Evolutionary conservation across 2,888 invertebrate genomes (phyloP).

Genomic region (Amphipyra berbera): DNA sequence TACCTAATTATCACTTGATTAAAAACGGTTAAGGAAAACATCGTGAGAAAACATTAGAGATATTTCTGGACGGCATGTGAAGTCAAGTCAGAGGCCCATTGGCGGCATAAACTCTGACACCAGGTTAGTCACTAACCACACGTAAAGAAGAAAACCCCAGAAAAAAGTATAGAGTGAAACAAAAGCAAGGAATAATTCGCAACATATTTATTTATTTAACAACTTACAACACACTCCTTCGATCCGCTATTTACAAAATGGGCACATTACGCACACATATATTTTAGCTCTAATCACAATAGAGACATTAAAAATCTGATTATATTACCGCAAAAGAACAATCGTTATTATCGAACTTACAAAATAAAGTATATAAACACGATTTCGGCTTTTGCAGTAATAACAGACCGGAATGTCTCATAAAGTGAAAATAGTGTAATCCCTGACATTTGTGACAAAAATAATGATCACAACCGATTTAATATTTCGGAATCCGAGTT

Average conservation of each 20-base stretch:
- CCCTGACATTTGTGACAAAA: constrained; percentile 52
- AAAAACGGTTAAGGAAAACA: no score
- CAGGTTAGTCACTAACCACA: no score
- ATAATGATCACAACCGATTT: constrained; percentile 39
- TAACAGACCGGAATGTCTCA: constrained; percentile 4
- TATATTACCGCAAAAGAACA: constrained; percentile 2
- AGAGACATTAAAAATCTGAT: constrained; percentile 3
- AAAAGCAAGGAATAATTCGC: constrained; percentile 19
- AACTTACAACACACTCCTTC: constrained; percentile 59
- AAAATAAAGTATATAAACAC: neutral
- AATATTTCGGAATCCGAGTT: neutral
- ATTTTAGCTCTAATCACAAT: constrained; percentile 15
- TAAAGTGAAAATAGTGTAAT: neutral
- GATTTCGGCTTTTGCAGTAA: neutral
- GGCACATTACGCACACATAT: constrained; percentile 51
- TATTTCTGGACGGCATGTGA: no score
- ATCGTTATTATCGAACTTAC: neutral
- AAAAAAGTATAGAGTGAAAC: neutral
- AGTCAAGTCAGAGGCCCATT: no score
- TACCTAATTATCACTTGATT: no score
- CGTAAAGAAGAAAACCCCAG: no score
- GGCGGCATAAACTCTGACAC: no score
- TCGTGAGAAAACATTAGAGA: no score
- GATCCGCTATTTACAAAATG: constrained; percentile 60
- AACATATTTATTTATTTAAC: constrained; percentile 60